Evolutionary conservation across 2,888 invertebrate genomes (phyloP), one percentile per base, ranked within the genome.

Genomic region (Apamea anceps): DNA sequence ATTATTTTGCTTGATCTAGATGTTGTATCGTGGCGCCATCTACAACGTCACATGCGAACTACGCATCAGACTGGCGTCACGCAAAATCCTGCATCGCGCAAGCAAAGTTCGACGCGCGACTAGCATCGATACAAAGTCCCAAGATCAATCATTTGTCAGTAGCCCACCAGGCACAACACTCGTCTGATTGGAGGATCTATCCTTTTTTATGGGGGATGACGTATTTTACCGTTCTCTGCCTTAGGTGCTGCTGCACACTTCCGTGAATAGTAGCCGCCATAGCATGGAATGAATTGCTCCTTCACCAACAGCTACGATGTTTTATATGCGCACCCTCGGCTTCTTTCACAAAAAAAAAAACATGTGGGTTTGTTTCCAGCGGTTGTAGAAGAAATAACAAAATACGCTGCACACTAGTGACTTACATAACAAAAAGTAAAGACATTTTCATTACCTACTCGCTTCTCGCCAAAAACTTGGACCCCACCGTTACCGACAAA

Each of bases 401-500:
- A 68, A 68, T 45, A 45, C n/a, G 7, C 3, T 28, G 12, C 45
- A 12, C n/a, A 18, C n/a, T n/a, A 28, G 18, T 18, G 18, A n/a
- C 18, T 67, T 45, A 62, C 6, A 8, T 32, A 32, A 0, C 62
- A 32, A 32, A 63, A 32, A 4, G 1, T 10, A 1, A 62, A 37
- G 37, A 37, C 37, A 37, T 37, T 63, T 7, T 60, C 3, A 7
- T 5, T 57, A 37, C 28, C 21, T 21, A 62, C 12, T 48, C 78
- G 51, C 79, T 45, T 2, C 0, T 0, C 25, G n/a, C 74, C 77
- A 48, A 6, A 78, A 68, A 28, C 68, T 88, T 88, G 42, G 28
- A 45, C 88, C 88, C 78, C 37, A 77, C 68, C 25, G 45, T 45
- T 83, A 81, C 84, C 80, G 73, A 82, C 88, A 86, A 87, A 87